Base-by-base conservation (phyloP, 2,113 vertebrate species). In the Colius striatus region DNA sequence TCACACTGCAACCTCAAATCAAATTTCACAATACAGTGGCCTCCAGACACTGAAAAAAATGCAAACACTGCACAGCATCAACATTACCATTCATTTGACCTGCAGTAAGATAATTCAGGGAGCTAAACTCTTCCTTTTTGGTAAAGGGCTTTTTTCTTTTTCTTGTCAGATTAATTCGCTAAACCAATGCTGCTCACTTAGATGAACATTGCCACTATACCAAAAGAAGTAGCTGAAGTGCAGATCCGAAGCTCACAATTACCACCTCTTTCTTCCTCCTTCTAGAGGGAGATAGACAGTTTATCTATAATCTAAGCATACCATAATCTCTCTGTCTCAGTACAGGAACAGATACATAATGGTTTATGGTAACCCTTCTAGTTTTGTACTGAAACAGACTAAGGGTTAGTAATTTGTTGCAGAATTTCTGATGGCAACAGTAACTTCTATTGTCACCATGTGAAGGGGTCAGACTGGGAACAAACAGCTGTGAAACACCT, bases 401-500 rank as follows among this genome's bases (percentile, higher is more conserved):
- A 51, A 27, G 25, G 65, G 9, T n/a, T 27, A 73, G 13, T 12
- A 48, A 72, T 43, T 30, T 91, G 20, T 50, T 45, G 16, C 23
- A 68, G 57, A 81, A 91, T 47, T 95, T 61, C 48, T 72, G 77
- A 67, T 27, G 32, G 77, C 26, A 95, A 60, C 1, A 5, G 61
- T 60, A 84, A 77, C 68, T 72, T 78, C 65, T 48, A 20, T 53
- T 75, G 50, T 30, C 34, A 87, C 53, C 29, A 48, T 26, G 19
- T 3, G 34, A 92, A 80, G 38, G 38, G 36, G n/a, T 29, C 61
- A 55, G 36, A 89, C 75, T 2, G 27, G 34, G 16, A 88, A 78
- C 27, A 47, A 96, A 68, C 50, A 87, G 81, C 84, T 87, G 84
- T 53, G 71, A 82, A 89, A 92, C 45, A 45, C 43, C 80, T 71